These are phyloP conservation scores for Hyposmocoma kahamanoa DNA, from an alignment of 1,140 invertebrate genomes.

Conservation along the genomic window DNA sequence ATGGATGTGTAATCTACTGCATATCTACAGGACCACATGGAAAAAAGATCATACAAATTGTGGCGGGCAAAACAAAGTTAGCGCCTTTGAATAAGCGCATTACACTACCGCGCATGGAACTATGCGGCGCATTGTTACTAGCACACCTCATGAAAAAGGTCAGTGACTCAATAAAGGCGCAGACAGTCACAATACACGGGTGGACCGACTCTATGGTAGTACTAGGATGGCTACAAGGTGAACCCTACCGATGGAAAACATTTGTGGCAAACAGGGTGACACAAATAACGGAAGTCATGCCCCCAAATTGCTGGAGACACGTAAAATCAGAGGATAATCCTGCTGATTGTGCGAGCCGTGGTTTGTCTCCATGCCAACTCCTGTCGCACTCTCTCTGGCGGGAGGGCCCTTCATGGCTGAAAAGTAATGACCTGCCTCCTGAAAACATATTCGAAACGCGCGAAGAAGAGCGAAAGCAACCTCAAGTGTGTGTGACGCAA, in stretches of 20 bases:
- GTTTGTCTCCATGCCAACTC: neutral
- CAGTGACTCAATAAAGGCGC: neutral
- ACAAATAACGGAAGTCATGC: neutral
- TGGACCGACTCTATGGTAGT: neutral
- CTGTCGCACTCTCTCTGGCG: neutral
- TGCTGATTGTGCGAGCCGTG: conserved; percentile 1
- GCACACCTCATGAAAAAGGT: neutral
- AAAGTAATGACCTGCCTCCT: neutral
- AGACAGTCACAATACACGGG: neutral
- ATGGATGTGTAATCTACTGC: conserved; percentile 23
- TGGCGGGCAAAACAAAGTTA: neutral
- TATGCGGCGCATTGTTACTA: neutral
- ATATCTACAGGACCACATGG: neutral
- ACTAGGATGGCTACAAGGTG: neutral
- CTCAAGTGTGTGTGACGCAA: neutral
- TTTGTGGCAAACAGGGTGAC: neutral
- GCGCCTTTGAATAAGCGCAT: neutral
- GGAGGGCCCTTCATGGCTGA: neutral
- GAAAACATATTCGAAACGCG: neutral
- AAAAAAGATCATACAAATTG: neutral
- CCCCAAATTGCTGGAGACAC: neutral
- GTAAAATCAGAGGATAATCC: conserved; percentile 3
- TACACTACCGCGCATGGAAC: neutral
- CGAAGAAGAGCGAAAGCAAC: neutral
- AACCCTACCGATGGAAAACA: neutral